These are phyloP conservation scores for Eumerus sabulonum DNA, from an alignment of 2,888 invertebrate genomes.

Conservation along the genomic window DNA sequence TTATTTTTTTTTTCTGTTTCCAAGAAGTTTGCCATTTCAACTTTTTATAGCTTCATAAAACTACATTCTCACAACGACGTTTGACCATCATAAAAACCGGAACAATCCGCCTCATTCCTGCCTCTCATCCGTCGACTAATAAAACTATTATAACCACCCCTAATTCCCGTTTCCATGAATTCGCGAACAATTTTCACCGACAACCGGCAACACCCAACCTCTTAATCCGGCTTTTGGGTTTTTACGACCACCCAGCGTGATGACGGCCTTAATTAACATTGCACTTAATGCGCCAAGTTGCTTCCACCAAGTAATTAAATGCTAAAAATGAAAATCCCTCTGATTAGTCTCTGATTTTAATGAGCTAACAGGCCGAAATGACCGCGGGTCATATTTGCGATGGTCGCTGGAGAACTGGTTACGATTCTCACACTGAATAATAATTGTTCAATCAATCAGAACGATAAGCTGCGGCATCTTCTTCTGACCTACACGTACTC, in stretches of 20 bases:
- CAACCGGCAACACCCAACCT: background rate
- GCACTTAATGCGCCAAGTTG: constrained; percentile 59
- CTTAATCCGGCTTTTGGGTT: constrained; percentile 1
- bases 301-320: constrained; percentile 42
- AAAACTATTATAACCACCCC: constrained; percentile 45
- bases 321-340: constrained; percentile 45
- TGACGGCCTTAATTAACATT: constrained; percentile 56
- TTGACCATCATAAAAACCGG: constrained; percentile 52
- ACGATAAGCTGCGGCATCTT: constrained; percentile 12
- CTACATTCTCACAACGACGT: constrained; percentile 31
- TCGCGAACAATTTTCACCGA: constrained; percentile 29
- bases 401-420: background rate
- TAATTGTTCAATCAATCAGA: constrained; percentile 57
- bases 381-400: background rate
- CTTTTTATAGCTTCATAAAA: constrained; percentile 45
- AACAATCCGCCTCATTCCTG: constrained; percentile 31
- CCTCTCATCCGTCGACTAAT: constrained; percentile 27
- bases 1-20: constrained; percentile 5
- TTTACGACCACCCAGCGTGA: constrained; percentile 26
- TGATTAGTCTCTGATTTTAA: constrained; percentile 58
- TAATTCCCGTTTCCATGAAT: constrained; percentile 45
- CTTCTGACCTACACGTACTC: constrained; percentile 30
- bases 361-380: background rate
- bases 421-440: constrained; percentile 19
- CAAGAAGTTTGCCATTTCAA: constrained; percentile 40